These are phyloP conservation scores for Melanophora roralis DNA, from an alignment of 2,888 invertebrate genomes.

Conservation along the genomic window DNA sequence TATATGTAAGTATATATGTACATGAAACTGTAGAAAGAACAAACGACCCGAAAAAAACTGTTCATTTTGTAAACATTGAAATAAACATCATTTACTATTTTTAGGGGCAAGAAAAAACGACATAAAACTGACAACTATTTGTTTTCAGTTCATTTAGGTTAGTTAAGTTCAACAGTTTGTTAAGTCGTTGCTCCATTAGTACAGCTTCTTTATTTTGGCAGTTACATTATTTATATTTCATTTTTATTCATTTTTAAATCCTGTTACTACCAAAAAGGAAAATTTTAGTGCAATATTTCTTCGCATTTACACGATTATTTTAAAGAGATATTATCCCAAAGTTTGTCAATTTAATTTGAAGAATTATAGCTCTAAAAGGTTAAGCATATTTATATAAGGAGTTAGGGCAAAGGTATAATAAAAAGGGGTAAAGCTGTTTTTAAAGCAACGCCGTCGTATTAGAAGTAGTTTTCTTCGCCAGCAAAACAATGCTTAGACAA, in stretches of 20 bases:
- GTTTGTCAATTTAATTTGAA: too few species aligned
- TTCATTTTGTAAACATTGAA: slow-evolving; percentile 35
- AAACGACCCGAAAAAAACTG: slow-evolving; percentile 35
- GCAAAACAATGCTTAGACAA: too few species aligned
- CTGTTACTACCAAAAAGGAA: background rate
- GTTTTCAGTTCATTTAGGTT: slow-evolving; percentile 65
- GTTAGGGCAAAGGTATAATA: too few species aligned
- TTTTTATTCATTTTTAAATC: background rate
- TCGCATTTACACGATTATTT: background rate
- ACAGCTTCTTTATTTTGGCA: background rate
- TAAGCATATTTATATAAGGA: too few species aligned
- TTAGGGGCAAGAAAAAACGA: slow-evolving; percentile 11
- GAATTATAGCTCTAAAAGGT: too few species aligned
- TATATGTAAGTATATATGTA: background rate
- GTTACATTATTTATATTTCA: slow-evolving; percentile 3
- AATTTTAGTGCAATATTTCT: background rate
- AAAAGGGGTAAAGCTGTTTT: too few species aligned
- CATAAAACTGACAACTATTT: slow-evolving; percentile 54
- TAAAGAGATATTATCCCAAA: background rate
- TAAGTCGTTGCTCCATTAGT: slow-evolving; percentile 2
- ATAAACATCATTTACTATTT: slow-evolving; percentile 51
- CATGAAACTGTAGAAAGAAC: background rate
- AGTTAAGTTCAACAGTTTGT: slow-evolving; percentile 65
- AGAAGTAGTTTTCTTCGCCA: too few species aligned
- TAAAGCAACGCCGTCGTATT: too few species aligned